phyloP scores from a whole-genome alignment of 2,113 vertebrate species.

The Narcine bancroftii region DNA sequence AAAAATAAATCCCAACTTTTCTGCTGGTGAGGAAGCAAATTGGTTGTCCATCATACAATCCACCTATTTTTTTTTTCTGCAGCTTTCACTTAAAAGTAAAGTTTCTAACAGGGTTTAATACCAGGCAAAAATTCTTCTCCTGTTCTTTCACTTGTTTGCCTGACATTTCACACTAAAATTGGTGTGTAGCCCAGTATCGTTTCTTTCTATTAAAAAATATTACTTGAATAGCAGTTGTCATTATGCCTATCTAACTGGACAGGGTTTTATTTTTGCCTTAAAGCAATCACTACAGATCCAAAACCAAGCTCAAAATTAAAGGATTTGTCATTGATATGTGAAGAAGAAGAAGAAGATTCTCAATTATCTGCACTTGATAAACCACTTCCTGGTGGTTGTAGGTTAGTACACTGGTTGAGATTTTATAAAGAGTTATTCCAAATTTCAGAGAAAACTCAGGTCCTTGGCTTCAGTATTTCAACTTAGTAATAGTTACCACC shows the following conservation, averaged over 20 bases:
- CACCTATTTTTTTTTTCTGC: not conserved
- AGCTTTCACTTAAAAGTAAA: not conserved
- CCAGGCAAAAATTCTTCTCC: too few species aligned
- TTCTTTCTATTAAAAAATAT: not conserved
- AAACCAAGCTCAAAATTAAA: conserved; percentile 15
- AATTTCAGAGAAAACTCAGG: too few species aligned
- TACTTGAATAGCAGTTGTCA: not conserved
- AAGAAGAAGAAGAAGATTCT: not conserved
- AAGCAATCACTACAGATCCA: not conserved
- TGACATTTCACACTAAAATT: not conserved
- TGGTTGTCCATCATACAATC: too few species aligned
- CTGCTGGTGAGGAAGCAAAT: not conserved
- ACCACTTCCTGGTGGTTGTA: not conserved
- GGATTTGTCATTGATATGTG: not conserved
- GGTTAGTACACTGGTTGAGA: not conserved
- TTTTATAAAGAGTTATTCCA: not conserved
- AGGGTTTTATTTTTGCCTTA: not conserved
- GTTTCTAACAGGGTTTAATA: not conserved
- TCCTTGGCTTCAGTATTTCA: not conserved
- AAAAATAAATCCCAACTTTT: not conserved
- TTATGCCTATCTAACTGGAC: not conserved
- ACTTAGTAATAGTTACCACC: not conserved
- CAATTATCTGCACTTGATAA: not conserved
- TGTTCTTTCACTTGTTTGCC: not conserved
- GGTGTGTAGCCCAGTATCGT: not conserved